Base-by-base conservation (phyloP, 2,113 vertebrate genomes). In the Hippoglossus stenolepis region DNA sequence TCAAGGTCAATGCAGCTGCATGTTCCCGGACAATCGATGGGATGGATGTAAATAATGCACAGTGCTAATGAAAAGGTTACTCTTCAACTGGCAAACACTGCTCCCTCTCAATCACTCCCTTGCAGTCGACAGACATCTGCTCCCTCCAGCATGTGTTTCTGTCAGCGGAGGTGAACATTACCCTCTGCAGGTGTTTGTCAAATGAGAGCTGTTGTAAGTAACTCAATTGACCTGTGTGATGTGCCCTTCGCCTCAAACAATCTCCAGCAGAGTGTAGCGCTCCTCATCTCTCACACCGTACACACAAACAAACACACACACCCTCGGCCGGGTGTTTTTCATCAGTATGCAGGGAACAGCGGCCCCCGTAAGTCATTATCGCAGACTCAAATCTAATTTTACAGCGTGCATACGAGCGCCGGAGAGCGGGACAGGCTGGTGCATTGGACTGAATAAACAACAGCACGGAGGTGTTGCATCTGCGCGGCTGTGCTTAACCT, bases 301-400 rank as follows among this genome's bases (percentile, higher is more conserved):
- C 51, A 57, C 60, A 31, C 20, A 66, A 35, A 31, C 75, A 67
- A 73, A 31, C 31, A 45, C 47, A 43, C 70, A 66, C 26, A 65
- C 35, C 49, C 67, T 73, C 20, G 58, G 49, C 14, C 4, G 12
- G 51, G 54, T 53, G 73, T 63, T 67, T 59, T 51, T 26, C 74
- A 87, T 90, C 83, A 79, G 77, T 65, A 82, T 85, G 64, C 83
- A 35, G 63, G 62, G 64, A 87, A 78, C 73, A 43, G 11, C 47
- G 47, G 73, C 10, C 51, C 47, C 69, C 10, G n/a, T 13, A 24
- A 80, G 75, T 82, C 84, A 73, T 92, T 87, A 85, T 73, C 53
- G 15, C 2, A 51, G 61, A 84, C 72, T 63, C 59, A 83, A 92
- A 87, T 91, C 79, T 62, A 78, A 86, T 90, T 91, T 89, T 83